Conservation (phyloP, 2,888 invertebrate species). For the Clusia tigrina region DNA sequence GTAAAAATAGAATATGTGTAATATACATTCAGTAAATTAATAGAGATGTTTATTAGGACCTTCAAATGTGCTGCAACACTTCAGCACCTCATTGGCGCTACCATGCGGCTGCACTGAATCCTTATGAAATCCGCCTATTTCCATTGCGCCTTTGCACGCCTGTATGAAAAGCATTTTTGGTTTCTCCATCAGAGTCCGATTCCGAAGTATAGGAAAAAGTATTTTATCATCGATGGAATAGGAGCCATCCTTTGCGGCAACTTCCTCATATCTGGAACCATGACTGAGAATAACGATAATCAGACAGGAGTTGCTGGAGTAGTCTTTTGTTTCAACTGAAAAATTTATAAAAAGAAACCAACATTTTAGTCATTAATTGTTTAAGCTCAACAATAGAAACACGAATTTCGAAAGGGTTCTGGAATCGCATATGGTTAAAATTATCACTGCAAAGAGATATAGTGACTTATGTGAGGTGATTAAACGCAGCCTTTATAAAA, state of each 20-base stretch:
- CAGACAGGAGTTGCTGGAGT: slow-evolving; percentile 52
- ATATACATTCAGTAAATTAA: neutral
- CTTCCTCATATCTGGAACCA: slow-evolving; percentile 53
- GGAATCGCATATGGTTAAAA: too few species aligned
- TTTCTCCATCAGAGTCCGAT: slow-evolving; percentile 53
- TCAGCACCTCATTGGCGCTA: slow-evolving; percentile 57
- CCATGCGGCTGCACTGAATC: slow-evolving; percentile 52
- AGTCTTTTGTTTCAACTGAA: slow-evolving; percentile 56
- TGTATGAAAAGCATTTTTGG: slow-evolving; percentile 62
- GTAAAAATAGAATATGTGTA: too few species aligned
- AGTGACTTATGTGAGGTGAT: too few species aligned
- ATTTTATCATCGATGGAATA: slow-evolving; percentile 58
- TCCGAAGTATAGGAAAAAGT: slow-evolving; percentile 57
- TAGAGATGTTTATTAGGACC: slow-evolving; percentile 36
- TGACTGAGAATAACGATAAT: slow-evolving; percentile 59
- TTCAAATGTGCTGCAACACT: slow-evolving; percentile 63
- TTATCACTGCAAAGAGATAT: too few species aligned
- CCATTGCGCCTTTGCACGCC: slow-evolving; percentile 60
- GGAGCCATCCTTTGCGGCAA: slow-evolving; percentile 56
- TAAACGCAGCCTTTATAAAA: too few species aligned
- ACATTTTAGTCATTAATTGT: neutral
- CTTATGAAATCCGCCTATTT: slow-evolving; percentile 47
- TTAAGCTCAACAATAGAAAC: neutral
- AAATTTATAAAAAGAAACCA: slow-evolving; percentile 11
- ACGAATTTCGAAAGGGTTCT: too few species aligned